Evolutionary conservation across 2,888 invertebrate species (phyloP).

Genomic region (Xestia xanthographa): DNA sequence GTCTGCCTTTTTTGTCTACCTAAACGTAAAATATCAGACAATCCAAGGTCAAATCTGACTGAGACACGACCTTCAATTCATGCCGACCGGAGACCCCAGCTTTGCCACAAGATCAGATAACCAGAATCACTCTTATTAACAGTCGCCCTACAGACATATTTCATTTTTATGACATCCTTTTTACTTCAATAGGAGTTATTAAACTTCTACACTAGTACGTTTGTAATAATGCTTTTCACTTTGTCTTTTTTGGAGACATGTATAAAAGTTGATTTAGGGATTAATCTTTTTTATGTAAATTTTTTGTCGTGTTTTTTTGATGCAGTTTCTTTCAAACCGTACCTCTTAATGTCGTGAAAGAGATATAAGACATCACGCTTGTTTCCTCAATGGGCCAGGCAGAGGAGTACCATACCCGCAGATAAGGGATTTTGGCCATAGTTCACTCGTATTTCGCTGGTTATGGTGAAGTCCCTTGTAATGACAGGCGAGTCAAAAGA

Average conservation of each 20-base stretch:
- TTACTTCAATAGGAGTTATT: slow-evolving; percentile 39
- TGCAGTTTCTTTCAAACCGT: background rate
- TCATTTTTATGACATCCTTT: slow-evolving; percentile 61
- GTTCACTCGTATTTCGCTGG: background rate
- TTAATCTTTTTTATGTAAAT: background rate
- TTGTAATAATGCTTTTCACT: background rate
- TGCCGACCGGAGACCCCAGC: slow-evolving; percentile 18
- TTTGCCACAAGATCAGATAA: slow-evolving; percentile 56
- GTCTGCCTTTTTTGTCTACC: background rate
- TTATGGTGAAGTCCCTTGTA: background rate
- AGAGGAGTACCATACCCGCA: background rate
- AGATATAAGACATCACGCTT: background rate
- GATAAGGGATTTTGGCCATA: background rate
- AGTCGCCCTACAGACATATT: slow-evolving; percentile 45
- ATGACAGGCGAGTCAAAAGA: background rate
- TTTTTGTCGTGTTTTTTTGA: background rate
- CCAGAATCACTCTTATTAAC: slow-evolving; percentile 42
- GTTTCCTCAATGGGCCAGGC: background rate
- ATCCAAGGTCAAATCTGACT: slow-evolving; percentile 24
- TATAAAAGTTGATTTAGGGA: slow-evolving; percentile 8
- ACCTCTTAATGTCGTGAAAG: background rate
- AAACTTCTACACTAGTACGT: slow-evolving; percentile 13
- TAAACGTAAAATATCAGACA: slow-evolving; percentile 21
- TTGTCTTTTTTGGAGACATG: background rate
- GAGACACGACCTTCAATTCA: slow-evolving; percentile 20